Percentiles rank a stretch among this genome's conserved stretches.
Conservation (phyloP, 2,888 invertebrate species). For the Pheosia tremula region DNA sequence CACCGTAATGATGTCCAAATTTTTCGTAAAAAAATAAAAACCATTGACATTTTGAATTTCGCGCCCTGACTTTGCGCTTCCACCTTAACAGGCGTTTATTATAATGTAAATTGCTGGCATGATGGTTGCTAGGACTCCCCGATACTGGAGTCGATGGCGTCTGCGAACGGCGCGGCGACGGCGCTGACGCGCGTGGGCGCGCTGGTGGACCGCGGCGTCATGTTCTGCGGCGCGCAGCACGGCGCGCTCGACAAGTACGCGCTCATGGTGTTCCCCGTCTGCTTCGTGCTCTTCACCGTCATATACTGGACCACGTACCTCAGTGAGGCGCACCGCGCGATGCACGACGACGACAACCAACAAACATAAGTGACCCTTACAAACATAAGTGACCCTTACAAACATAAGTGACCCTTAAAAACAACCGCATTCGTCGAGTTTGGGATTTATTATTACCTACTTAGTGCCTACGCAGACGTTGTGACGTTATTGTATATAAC, state of each 20-base stretch:
- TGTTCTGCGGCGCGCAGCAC: constrained; percentile 86
- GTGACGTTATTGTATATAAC: constrained; percentile 58
- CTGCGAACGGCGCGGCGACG: constrained; percentile 55
- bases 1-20: too few relatives aligned
- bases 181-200: constrained; percentile 65
- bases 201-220: constrained; percentile 79
- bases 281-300: constrained; percentile 83
- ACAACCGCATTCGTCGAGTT: constrained; percentile 22
- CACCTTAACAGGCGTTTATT: background rate
- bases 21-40: too few relatives aligned
- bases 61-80: too few relatives aligned
- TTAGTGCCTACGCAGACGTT: constrained; percentile 54
- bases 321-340: constrained; percentile 78
- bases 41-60: too few relatives aligned
- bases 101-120: constrained; percentile 10
- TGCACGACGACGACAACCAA: constrained; percentile 28
- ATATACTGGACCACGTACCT: constrained; percentile 86
- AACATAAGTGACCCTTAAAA: constrained; percentile 37
- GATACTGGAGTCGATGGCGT: constrained; percentile 70
- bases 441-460: constrained; percentile 28
- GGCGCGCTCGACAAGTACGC: constrained; percentile 85
- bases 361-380: constrained; percentile 37
- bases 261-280: constrained; percentile 84
- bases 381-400: constrained; percentile 36
- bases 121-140: constrained; percentile 70